Evolutionary conservation across 2,113 vertebrate species (phyloP).

Genomic region (Cololabis saira): DNA sequence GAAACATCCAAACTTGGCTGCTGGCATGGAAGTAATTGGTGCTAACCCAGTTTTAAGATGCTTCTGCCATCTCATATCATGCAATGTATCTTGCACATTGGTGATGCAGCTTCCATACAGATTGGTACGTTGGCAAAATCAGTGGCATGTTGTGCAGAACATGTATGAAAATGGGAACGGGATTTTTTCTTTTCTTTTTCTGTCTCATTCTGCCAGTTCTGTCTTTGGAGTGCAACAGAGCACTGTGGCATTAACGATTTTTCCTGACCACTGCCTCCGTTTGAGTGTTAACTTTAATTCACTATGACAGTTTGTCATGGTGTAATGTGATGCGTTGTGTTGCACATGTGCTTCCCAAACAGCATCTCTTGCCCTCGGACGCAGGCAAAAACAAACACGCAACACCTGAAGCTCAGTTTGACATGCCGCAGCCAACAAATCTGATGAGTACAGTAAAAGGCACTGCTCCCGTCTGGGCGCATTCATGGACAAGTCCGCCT

Average conservation of each 20-base stretch:
- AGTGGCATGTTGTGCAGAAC: not conserved
- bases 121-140: conserved; percentile 8
- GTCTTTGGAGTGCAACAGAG: conserved; percentile 4
- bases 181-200: not conserved
- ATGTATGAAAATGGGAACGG: no score
- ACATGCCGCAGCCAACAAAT: conserved; percentile 32
- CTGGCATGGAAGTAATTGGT: conserved; percentile 57
- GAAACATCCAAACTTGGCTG: conserved; percentile 38
- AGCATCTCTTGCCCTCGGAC: conserved; percentile 52
- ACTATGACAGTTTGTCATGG: conserved; percentile 61
- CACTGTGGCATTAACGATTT: conserved; percentile 52
- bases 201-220: not conserved
- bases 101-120: conserved; percentile 35
- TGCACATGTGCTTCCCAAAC: conserved; percentile 62
- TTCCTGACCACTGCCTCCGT: conserved; percentile 45
- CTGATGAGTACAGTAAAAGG: conserved; percentile 35
- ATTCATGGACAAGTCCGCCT: conserved; percentile 44
- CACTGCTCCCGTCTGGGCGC: conserved; percentile 13
- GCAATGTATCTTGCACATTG: conserved; percentile 25
- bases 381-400: conserved; percentile 48
- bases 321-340: conserved; percentile 64
- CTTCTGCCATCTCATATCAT: conserved; percentile 20
- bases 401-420: conserved; percentile 55
- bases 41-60: conserved; percentile 53
- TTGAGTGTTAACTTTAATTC: conserved; percentile 61